Conservation (phyloP, 2,113 vertebrate genomes). For the cat (Felis catus) region DNA sequence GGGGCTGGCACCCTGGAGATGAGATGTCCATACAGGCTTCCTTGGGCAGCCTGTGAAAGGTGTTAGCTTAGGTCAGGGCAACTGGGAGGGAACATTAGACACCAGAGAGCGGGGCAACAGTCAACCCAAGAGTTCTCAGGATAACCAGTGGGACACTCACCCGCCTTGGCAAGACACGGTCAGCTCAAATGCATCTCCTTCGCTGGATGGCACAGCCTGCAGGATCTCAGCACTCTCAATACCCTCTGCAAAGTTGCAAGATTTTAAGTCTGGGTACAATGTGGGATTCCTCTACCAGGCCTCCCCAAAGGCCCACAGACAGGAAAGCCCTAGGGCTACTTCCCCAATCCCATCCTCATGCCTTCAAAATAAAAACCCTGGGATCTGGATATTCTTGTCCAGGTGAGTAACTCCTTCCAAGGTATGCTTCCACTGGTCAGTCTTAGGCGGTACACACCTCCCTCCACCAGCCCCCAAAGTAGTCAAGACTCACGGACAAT, state of each 20-base stretch:
- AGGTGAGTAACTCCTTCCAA: not conserved
- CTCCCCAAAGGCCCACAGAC: not conserved
- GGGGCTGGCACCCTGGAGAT: conserved; percentile 90
- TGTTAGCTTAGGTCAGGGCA: not conserved
- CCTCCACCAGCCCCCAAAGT: not conserved
- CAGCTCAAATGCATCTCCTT: conserved; percentile 92
- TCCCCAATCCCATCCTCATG: not conserved
- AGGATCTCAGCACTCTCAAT: conserved; percentile 95
- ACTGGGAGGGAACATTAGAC: not conserved
- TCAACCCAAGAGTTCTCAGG: not conserved
- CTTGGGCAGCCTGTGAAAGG: conserved; percentile 88
- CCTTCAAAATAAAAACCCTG: not conserved
- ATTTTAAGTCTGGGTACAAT: not conserved
- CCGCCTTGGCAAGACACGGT: conserved; percentile 94
- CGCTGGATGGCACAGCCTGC: conserved; percentile 85
- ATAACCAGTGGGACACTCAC: conserved; percentile 80
- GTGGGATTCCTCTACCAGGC: not conserved
- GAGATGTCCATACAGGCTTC: conserved; percentile 94
- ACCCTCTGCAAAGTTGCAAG: conserved; percentile 86
- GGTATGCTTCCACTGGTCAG: not conserved
- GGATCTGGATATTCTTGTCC: not conserved
- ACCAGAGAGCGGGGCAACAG: not conserved
- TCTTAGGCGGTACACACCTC: not conserved
- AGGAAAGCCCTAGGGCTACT: not conserved
- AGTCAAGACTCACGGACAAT: conserved; percentile 90